Evolutionary conservation across 2,797 vertebrate species (phyloP).

Genomic region (Eleutherodactylus coqui): DNA sequence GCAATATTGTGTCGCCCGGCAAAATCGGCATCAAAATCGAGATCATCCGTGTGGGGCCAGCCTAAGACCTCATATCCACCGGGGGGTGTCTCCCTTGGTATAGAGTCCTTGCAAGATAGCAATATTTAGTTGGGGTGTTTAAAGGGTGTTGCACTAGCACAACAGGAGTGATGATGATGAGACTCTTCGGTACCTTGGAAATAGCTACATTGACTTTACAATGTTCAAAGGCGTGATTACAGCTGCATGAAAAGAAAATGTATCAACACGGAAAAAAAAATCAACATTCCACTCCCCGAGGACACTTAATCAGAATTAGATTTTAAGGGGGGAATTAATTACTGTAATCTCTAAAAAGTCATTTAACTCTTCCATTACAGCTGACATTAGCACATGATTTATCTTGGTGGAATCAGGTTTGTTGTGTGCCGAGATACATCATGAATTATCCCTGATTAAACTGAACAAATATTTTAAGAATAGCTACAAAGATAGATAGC

Average conservation of each 20-base stretch:
- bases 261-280: slow-evolving; percentile 51
- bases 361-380: slow-evolving; percentile 53
- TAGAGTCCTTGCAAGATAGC: neutral
- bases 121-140: neutral
- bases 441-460: slow-evolving; percentile 38
- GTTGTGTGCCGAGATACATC: slow-evolving; percentile 26
- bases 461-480: slow-evolving; percentile 38
- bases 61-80: too few species aligned
- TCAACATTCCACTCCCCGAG: slow-evolving; percentile 40
- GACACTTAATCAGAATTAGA: slow-evolving; percentile 55
- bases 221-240: slow-evolving; percentile 54
- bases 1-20: too few species aligned
- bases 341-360: slow-evolving; percentile 41
- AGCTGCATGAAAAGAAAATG: slow-evolving; percentile 55
- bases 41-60: too few species aligned
- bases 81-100: too few species aligned
- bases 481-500: slow-evolving; percentile 43
- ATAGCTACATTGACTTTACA: slow-evolving; percentile 48
- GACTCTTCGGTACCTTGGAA: slow-evolving; percentile 7
- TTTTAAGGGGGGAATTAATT: slow-evolving; percentile 57
- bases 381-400: slow-evolving; percentile 23
- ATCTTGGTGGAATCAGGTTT: slow-evolving; percentile 17
- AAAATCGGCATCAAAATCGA: too few species aligned
- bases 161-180: slow-evolving; percentile 20
- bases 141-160: neutral